Base-by-base conservation (phyloP, 2,888 invertebrate genomes). In the Cecidostiba fungosa region DNA sequence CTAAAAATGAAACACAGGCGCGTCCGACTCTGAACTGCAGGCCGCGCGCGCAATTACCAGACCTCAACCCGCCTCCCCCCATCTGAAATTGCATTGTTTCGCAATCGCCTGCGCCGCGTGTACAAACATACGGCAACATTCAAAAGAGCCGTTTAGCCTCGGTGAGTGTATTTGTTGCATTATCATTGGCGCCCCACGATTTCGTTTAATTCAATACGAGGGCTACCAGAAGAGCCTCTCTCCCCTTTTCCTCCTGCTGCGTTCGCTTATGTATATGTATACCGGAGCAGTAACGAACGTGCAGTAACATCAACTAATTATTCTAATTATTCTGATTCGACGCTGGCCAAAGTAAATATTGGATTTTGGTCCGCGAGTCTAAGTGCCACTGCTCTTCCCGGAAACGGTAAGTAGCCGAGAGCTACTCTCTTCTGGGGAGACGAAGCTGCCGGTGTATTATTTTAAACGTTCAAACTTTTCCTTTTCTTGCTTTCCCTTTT, bases 201-300 rank as follows among this genome's bases (percentile, higher is more conserved):
- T 79, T 86, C 59, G 62, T 76, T 70, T 83, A 86, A 79, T 86
- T 86, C 79, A 83, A 83, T 80, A 76, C 77, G 82, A 85, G 76
- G 36, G 12, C 12, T 6, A 19, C 14, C 4, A 26, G 19, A 43
- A 19, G 69, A 26, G 47, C n/a, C 14, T n/a, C n/a, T 10, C 10
- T 12, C 14, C 6, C 19, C 6, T 26, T 3, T 16, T 19, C n/a
- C 54, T 59, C 54, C 19, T 54, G 4, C 8, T 62, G 6, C 54
- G 39, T 69, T 14, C 16, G 69, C 23, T 12, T 14, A 6, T 8
- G 6, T 16, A 10, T 3, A n/a, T 50, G 36, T 43, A 43, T 10
- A 10, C 6, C 8, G 8, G 10, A 39, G 39, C 3, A 12, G 10
- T 43, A 12, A 10, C 10, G 12, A 6, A 8, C 12, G 12, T 1